Base-by-base conservation (phyloP, 2,888 invertebrate species). In the Rhingia campestris region DNA sequence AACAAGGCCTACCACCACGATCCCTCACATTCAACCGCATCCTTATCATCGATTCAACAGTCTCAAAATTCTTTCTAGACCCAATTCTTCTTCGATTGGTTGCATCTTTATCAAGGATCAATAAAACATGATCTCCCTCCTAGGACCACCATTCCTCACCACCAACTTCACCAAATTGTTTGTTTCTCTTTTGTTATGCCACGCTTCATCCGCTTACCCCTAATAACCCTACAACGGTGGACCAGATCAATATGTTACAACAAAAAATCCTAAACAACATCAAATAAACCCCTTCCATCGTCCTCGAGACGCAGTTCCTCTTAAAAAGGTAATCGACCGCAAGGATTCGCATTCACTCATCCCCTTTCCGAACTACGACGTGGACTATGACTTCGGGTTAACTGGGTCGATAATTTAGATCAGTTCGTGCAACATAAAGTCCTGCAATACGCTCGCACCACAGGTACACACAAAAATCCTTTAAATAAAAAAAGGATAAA, bases 351-450 rank as follows among this genome's bases (percentile, higher is more conserved):
- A 72, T n/a, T 73, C 56, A 66, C 37, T 53, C 67, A 72, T 76
- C 75, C 85, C 84, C 64, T 74, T 56, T 12, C 41, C 22, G 43
- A 73, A 72, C 67, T 72, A 33, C 54, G 47, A 9, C 67, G 64
- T 39, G 41, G 43, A 37, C 61, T 58, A 63, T 63, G 66, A 70
- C 67, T 64, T 61, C 47, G 76, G 85, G 81, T 85, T 85, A 85
- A 85, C 80, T 81, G 75, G 85, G 81, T 81, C 81, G 85, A 85
- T 85, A 81, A 85, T 81, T 63, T 85, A 72, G 67, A 85, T 81
- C 72, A 51, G 61, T 67, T 63, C 61, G 53, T 81, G 75, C 56
- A 67, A 51, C 5, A 4, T 53, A 53, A 72, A 56, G 49, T 70
- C 61, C 70, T 63, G 70, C 61, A 56, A 35, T 7, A 47, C 64